Base-by-base conservation (phyloP, 2,888 invertebrate genomes). In the Siphlonurus alternatus region DNA sequence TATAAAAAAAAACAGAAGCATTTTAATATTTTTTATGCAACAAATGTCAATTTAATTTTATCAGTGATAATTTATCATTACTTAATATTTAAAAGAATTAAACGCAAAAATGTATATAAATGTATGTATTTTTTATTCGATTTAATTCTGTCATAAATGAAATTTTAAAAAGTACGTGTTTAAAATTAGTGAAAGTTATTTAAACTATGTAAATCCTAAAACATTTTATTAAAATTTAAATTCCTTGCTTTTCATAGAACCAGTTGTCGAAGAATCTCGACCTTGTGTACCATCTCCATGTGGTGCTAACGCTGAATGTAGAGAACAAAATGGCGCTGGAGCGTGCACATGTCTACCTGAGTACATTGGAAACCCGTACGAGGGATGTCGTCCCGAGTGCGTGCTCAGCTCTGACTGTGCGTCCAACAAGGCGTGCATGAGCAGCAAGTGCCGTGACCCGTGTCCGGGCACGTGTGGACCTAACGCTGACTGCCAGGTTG, bases 241-340 rank as follows among this genome's bases (percentile, higher is more conserved):
- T n/a, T n/a, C n/a, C n/a, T n/a, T n/a, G n/a, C n/a, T n/a, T 7
- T 7, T 63, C 59, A 1, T 59, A 63, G 64, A 61, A 79, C 79
- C 74, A 67, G 68, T 72, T 64, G 74, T 75, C 68, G 67, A 68
- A 65, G 67, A 67, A 64, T 73, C 68, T 67, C 70, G 64, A 72
- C 89, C 89, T 1, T 91, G 91, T 71, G 75, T 79, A 67, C 89
- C 89, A 62, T 85, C 87, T 1, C 89, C 89, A 0, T 93, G 92
- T 72, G 92, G 92, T 53, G 84, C 89, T 3, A 89, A 90, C 72
- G 89, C 90, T 67, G 80, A 85, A 70, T 92, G 92, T 71, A 83
- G 84, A 69, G 86, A 84, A 73, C 73, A 82, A 24, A 87, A 88
- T 69, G 81, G 80, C 24, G 85, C 86, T 76, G 84, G 84, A 0